Conservation (phyloP, 2,888 invertebrate genomes). For the Malacosoma neustria region DNA sequence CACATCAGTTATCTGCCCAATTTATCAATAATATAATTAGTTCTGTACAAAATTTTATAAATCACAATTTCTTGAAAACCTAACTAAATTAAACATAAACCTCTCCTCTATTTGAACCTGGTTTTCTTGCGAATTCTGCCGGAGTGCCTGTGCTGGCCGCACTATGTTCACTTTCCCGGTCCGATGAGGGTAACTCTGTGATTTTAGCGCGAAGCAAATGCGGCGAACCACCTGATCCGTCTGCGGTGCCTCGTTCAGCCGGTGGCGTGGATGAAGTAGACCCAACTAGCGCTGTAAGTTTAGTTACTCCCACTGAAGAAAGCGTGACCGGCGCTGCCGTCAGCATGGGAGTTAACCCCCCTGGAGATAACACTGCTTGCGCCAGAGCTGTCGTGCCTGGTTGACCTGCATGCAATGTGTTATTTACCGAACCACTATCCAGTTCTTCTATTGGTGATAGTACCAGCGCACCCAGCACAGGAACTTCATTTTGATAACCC, state of each 20-base stretch:
- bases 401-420: constrained; percentile 82
- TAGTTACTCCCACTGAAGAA: constrained; percentile 76
- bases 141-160: constrained; percentile 31
- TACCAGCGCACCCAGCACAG: constrained; percentile 83
- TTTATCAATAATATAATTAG: not conserved
- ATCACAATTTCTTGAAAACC: constrained; percentile 27
- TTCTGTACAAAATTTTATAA: constrained; percentile 12
- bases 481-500: constrained; percentile 78
- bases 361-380: constrained; percentile 83
- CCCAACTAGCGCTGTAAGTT: constrained; percentile 70
- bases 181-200: constrained; percentile 36
- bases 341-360: constrained; percentile 52
- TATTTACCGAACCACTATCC: constrained; percentile 84
- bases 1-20: not conserved
- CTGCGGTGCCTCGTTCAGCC: constrained; percentile 32
- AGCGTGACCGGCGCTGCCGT: constrained; percentile 67
- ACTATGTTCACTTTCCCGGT: constrained; percentile 47
- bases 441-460: constrained; percentile 90
- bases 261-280: constrained; percentile 65
- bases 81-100: constrained; percentile 46
- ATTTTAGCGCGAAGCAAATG: constrained; percentile 31
- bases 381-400: constrained; percentile 86
- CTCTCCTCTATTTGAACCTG: constrained; percentile 55
- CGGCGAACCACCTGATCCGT: constrained; percentile 23
- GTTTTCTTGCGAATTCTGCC: constrained; percentile 39